Conservation (phyloP, 1,140 invertebrate species). For the Philopotamus ludificatus region DNA sequence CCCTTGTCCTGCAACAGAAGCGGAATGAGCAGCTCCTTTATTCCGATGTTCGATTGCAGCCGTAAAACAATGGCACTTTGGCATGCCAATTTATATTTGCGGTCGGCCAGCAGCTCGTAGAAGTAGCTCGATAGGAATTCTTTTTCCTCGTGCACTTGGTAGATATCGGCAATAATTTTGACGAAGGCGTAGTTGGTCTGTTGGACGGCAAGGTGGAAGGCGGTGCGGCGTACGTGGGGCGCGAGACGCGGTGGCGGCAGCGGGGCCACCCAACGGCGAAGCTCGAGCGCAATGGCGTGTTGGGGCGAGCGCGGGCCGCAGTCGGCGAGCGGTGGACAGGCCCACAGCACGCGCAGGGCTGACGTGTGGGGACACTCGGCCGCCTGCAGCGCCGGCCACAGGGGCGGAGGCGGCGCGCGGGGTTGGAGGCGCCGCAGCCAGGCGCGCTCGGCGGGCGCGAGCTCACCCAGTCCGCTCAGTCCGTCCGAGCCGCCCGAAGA, state of each 20-base stretch:
- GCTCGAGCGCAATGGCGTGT: conserved; percentile 57
- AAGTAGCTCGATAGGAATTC: conserved; percentile 54
- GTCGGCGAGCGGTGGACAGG: conserved; percentile 53
- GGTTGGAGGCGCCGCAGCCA: too few relatives aligned
- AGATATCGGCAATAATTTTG: conserved; percentile 53
- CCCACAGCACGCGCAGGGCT: conserved; percentile 51
- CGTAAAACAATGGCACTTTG: conserved; percentile 57
- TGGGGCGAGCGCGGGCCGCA: conserved; percentile 54
- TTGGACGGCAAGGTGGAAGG: conserved; percentile 56
- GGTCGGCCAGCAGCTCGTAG: conserved; percentile 51
- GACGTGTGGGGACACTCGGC: too few relatives aligned
- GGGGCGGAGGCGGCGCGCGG: too few relatives aligned
- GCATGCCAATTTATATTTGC: conserved; percentile 63
- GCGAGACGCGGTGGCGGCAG: not conserved
- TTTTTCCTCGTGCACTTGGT: conserved; percentile 53
- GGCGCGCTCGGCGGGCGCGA: too few relatives aligned
- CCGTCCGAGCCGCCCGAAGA: too few relatives aligned
- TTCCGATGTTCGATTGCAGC: conserved; percentile 58
- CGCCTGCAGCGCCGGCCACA: too few relatives aligned
- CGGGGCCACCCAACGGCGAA: conserved; percentile 43
- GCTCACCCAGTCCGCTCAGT: too few relatives aligned
- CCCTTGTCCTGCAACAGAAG: conserved; percentile 68
- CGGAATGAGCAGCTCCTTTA: conserved; percentile 64
- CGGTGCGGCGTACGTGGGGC: conserved; percentile 51
- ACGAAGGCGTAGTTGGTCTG: conserved; percentile 56